These are phyloP conservation scores for Muschampia plurimacula DNA, from an alignment of 2,888 invertebrate species.

Conservation along the genomic window DNA sequence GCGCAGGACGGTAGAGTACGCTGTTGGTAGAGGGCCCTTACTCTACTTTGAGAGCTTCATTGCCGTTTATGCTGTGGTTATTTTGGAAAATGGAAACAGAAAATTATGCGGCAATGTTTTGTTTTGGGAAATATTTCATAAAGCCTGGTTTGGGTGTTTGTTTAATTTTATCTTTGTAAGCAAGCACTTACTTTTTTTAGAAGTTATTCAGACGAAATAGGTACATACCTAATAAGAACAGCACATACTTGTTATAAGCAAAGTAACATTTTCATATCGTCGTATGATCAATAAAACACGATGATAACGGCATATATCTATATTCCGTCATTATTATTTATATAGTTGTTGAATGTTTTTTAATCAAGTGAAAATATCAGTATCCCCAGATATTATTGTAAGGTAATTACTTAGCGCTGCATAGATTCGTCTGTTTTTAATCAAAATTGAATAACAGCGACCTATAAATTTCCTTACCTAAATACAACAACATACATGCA, in stretches of 20 bases:
- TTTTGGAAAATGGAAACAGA: slow-evolving; percentile 47
- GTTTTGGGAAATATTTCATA: background rate
- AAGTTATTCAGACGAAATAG: no score
- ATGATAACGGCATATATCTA: no score
- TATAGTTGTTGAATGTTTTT: no score
- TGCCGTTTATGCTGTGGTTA: slow-evolving; percentile 54
- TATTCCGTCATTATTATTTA: no score
- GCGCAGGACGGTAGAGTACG: slow-evolving; percentile 45
- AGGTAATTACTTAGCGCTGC: background rate
- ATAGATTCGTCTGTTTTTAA: background rate
- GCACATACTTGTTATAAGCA: no score
- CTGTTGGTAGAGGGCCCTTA: slow-evolving; percentile 48
- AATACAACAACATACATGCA: no score
- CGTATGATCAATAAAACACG: no score
- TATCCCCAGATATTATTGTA: background rate
- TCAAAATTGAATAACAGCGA: background rate
- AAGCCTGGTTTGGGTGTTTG: background rate
- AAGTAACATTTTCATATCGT: no score
- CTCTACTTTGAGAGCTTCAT: slow-evolving; percentile 55
- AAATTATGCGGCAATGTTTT: background rate
- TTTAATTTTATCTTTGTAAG: background rate
- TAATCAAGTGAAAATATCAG: background rate
- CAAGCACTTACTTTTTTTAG: background rate
- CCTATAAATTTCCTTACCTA: background rate
- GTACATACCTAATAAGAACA: no score